phyloP scores from a whole-genome alignment of 2,888 invertebrate species.

The Thera obeliscata region DNA sequence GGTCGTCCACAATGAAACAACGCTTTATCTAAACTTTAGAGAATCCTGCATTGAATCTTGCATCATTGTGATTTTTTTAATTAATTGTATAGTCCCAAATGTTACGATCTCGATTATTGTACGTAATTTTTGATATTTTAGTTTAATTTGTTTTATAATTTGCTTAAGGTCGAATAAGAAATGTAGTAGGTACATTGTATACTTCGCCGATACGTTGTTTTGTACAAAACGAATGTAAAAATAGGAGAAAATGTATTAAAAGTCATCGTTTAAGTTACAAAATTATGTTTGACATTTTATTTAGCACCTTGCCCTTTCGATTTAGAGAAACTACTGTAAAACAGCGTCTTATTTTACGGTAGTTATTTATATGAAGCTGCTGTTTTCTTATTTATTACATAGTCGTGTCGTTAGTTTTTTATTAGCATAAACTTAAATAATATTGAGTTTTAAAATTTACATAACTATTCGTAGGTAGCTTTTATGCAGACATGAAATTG shows the following conservation, averaged over 20 bases:
- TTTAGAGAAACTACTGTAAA: slow-evolving; percentile 19
- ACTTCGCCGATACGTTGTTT: slow-evolving; percentile 72
- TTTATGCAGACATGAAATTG: no score
- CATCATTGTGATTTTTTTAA: slow-evolving; percentile 19
- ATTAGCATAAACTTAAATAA: no score
- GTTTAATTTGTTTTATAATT: slow-evolving; percentile 61
- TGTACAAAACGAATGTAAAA: slow-evolving; percentile 80
- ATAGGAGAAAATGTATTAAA: slow-evolving; percentile 81
- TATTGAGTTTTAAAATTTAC: no score
- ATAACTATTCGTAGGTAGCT: no score
- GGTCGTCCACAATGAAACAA: background rate
- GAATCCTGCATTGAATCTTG: slow-evolving; percentile 11
- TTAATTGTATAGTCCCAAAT: slow-evolving; percentile 49
- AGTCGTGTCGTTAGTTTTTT: background rate
- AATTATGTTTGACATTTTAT: slow-evolving; percentile 64
- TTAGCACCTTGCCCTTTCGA: slow-evolving; percentile 43
- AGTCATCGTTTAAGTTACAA: slow-evolving; percentile 82
- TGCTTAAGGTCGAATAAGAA: slow-evolving; percentile 65
- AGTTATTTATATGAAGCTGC: slow-evolving; percentile 5
- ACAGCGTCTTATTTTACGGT: slow-evolving; percentile 16
- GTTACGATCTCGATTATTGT: slow-evolving; percentile 70
- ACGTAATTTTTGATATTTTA: slow-evolving; percentile 71
- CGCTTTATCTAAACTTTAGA: background rate
- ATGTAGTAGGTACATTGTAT: slow-evolving; percentile 63
- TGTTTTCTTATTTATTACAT: slow-evolving; percentile 24